Base-by-base conservation (phyloP, 2,113 vertebrate species). In the Ptyas mucosa region DNA sequence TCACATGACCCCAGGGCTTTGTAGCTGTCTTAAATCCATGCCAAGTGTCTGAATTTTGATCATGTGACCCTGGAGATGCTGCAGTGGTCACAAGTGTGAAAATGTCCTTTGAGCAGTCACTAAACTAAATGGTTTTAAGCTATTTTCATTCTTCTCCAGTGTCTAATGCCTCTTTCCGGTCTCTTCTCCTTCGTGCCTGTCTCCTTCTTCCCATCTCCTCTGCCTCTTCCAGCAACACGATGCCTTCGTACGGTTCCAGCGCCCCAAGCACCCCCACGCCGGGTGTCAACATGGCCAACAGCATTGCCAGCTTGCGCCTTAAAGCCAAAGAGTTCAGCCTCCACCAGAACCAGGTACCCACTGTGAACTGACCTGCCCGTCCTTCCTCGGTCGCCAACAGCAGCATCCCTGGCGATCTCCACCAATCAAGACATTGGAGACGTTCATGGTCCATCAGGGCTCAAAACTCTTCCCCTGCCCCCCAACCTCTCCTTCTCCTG, bases 321-420 rank as follows among this genome's bases (percentile, higher is more conserved):
- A 98, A 98, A 95, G 98, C 98, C 98, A 98, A 98, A 93, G 98
- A 98, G 96, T 98, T 98, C 97, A 98, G 98, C 94, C 97, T 98
- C 54, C 98, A 98, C 61, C 98, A 98, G 94, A 98, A 96, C 96
- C 98, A 98, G 91, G 98, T 98, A 93, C 97, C 98, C 0, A 98
- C 98, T 0, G 98, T 98, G 97, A 98, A 98, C 98, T 98, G 97
- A 98, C 43, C 8, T 4, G 20, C 8, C 34, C 75, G 1, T 21
- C 75, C 75, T 46, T 46, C 24, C 89, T n/a, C 26, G 23, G 34
- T 14, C 10, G 1, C 89, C 85, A 81, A 0, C 49, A 87, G 46
- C 46, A 54, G 51, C 39, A 81, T 39, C 75, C 75, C 34, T 81
- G 69, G 69, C 7, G 3, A 39, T 39, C 75, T 81, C 34, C 34